phyloP scores from a whole-genome alignment of 2,113 vertebrate species.

The Miniopterus natalensis region DNA sequence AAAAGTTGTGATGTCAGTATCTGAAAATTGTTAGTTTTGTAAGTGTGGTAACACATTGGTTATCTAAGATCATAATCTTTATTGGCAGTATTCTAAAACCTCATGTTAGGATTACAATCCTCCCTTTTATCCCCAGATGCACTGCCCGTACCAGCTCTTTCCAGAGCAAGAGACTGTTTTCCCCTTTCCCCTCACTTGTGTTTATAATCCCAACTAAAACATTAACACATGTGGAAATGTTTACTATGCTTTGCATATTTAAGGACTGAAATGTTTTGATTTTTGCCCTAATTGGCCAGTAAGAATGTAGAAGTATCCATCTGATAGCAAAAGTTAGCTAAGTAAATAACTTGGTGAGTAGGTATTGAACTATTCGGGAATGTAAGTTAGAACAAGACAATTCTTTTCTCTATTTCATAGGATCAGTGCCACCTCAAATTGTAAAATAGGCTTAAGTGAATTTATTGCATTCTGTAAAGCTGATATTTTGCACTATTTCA shows the following conservation, averaged over 20 bases:
- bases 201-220: constrained; percentile 13
- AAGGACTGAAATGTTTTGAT: neutral
- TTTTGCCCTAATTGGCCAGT: neutral
- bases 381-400: neutral
- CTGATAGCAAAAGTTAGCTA: neutral
- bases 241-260: neutral
- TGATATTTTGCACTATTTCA: constrained; percentile 8
- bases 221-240: neutral
- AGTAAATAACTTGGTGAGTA: neutral
- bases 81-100: neutral
- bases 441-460: neutral
- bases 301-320: neutral
- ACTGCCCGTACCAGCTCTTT: neutral
- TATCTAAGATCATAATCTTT: neutral
- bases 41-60: neutral
- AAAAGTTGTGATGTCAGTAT: neutral
- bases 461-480: neutral
- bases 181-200: neutral
- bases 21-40: constrained; percentile 1
- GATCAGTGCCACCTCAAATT: neutral
- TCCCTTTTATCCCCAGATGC: neutral
- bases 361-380: neutral
- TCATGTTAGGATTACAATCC: neutral
- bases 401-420: neutral
- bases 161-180: constrained; percentile 1